phyloP scores from a whole-genome alignment of 2,113 vertebrate species.

The Plectropomus leopardus region DNA sequence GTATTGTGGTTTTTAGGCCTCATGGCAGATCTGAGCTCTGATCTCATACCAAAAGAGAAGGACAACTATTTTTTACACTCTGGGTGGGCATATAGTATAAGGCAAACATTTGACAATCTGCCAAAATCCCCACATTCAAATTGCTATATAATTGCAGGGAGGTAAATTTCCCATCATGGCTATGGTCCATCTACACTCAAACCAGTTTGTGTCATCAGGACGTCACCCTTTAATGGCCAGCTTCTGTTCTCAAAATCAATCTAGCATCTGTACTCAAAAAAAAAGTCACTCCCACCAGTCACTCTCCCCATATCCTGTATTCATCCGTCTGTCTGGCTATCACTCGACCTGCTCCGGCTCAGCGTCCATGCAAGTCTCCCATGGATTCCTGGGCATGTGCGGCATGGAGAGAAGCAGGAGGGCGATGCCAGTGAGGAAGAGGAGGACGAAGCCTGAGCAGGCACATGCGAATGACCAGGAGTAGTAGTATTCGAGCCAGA shows the following conservation, averaged over 20 bases:
- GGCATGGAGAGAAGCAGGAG: slow-evolving; percentile 95
- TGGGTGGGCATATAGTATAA: background rate
- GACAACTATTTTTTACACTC: slow-evolving; percentile 1
- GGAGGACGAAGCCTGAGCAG: slow-evolving; percentile 90
- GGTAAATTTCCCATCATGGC: slow-evolving; percentile 17
- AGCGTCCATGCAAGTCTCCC: slow-evolving; percentile 98
- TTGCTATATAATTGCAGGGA: slow-evolving; percentile 15
- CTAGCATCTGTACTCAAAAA: slow-evolving; percentile 25
- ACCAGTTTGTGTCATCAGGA: background rate
- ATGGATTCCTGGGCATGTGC: slow-evolving; percentile 96
- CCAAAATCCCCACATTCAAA: slow-evolving; percentile 30
- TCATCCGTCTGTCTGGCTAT: slow-evolving; percentile 13
- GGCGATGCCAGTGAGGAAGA: slow-evolving; percentile 90
- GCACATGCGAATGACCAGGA: slow-evolving; percentile 96
- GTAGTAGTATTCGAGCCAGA: slow-evolving; percentile 92
- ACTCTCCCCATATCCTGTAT: slow-evolving; percentile 5
- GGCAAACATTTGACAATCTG: slow-evolving; percentile 11
- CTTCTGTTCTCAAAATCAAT: slow-evolving; percentile 28
- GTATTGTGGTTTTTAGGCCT: background rate
- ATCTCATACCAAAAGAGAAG: too few relatives aligned
- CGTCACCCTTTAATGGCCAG: slow-evolving; percentile 7
- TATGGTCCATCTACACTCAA: slow-evolving; percentile 16
- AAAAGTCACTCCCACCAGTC: slow-evolving; percentile 31
- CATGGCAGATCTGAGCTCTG: slow-evolving; percentile 10
- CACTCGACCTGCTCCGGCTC: slow-evolving; percentile 88